These are phyloP conservation scores for Caenorhabditis tropicalis DNA, from an alignment of 1,140 invertebrate species.

Conservation along the genomic window DNA sequence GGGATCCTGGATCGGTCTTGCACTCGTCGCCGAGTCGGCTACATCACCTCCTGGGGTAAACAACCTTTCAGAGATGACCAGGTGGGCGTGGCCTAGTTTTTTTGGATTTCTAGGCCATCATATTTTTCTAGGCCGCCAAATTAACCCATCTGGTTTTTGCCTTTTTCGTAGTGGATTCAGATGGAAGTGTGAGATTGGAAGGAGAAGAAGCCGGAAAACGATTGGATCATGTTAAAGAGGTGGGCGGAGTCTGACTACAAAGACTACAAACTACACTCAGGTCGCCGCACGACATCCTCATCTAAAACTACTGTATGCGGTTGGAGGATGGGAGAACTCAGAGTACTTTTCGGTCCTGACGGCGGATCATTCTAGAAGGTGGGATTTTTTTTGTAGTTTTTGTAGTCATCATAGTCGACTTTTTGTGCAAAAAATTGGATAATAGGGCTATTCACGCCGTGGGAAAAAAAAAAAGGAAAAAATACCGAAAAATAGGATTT, in stretches of 20 bases:
- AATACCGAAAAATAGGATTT: too few relatives aligned
- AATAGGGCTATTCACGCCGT: too few relatives aligned
- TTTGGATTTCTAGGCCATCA: too few relatives aligned
- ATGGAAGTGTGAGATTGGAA: constrained; percentile 56
- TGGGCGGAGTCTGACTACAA: neutral
- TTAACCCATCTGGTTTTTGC: constrained; percentile 68
- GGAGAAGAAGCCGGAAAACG: constrained; percentile 49
- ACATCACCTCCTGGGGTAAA: constrained; percentile 67
- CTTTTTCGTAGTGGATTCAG: constrained; percentile 63
- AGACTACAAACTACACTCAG: constrained; percentile 3
- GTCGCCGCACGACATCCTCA: constrained; percentile 54
- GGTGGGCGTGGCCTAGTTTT: constrained; percentile 31
- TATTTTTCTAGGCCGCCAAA: constrained; percentile 54
- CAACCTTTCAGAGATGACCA: constrained; percentile 59
- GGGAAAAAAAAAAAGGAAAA: too few relatives aligned
- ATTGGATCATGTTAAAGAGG: constrained; percentile 55
- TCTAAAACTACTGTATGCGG: constrained; percentile 63
- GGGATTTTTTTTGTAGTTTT: neutral
- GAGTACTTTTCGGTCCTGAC: constrained; percentile 63
- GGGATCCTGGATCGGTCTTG: constrained; percentile 15
- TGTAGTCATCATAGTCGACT: too few relatives aligned
- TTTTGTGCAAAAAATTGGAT: too few relatives aligned
- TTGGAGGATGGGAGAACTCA: constrained; percentile 70
- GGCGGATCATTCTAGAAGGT: constrained; percentile 54
- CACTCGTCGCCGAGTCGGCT: constrained; percentile 60